Conservation (phyloP, 2,113 vertebrate genomes). For the Corynorhinus townsendii region DNA sequence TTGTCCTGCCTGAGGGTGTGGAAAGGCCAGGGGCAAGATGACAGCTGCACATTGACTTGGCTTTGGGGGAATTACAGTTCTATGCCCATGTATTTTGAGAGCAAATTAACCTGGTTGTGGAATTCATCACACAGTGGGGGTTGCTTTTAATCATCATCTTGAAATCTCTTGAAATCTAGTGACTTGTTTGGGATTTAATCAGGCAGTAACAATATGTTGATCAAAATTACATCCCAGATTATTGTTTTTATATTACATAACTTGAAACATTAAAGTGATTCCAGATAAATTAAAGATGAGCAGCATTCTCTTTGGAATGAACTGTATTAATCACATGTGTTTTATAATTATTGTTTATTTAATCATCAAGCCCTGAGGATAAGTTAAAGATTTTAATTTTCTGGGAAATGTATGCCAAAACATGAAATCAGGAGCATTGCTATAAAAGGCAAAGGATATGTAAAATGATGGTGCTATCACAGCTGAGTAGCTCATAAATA, state of each 20-base stretch:
- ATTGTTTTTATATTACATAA: conserved; percentile 40
- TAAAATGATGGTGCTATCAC: neutral
- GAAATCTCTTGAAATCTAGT: neutral
- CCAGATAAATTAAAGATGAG: conserved; percentile 41
- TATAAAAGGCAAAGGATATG: conserved; percentile 5
- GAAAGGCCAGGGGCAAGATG: neutral
- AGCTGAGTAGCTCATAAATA: neutral
- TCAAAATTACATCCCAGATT: conserved; percentile 20
- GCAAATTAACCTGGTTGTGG: neutral
- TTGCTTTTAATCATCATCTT: conserved; percentile 41
- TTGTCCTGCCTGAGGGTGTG: neutral
- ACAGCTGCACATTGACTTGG: neutral
- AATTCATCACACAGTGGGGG: neutral
- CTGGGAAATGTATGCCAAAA: conserved; percentile 24
- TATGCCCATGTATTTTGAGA: neutral
- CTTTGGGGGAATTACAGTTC: neutral
- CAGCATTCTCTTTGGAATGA: conserved; percentile 17
- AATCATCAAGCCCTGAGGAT: conserved; percentile 13
- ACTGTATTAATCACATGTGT: conserved; percentile 2
- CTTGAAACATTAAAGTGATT: conserved; percentile 22
- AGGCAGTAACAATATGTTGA: neutral
- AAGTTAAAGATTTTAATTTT: conserved; percentile 43
- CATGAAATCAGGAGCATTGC: neutral
- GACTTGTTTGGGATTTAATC: conserved; percentile 27
- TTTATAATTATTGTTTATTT: conserved; percentile 58